A percentile compares a stretch with the other conserved stretches of the same genome.
Evolutionary conservation across 1,140 invertebrate species (phyloP).

Genomic region (Ladona fulva): DNA sequence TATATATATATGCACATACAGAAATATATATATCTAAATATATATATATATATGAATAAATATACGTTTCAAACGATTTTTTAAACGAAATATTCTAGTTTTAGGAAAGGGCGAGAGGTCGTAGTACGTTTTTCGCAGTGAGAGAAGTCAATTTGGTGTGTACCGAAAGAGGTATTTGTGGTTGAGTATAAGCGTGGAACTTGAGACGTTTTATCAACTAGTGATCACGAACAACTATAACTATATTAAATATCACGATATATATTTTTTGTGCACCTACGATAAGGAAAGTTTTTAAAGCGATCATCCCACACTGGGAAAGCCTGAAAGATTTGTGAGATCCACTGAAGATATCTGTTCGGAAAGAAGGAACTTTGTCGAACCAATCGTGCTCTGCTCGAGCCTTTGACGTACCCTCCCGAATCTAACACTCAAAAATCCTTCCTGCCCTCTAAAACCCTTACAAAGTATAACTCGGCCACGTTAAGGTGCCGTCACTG

Average conservation of each 20-base stretch:
- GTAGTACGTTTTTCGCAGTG: background rate
- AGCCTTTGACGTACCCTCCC: background rate
- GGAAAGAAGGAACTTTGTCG: background rate
- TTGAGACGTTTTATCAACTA: background rate
- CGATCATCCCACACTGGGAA: background rate
- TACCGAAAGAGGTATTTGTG: background rate
- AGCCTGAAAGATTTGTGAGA: background rate
- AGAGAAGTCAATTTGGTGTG: slow-evolving; percentile 4
- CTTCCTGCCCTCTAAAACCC: background rate
- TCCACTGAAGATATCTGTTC: background rate
- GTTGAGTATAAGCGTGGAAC: background rate
- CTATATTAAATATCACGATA: slow-evolving; percentile 2
- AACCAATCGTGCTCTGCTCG: background rate
- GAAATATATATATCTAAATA: background rate
- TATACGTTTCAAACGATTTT: background rate
- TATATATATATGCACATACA: slow-evolving; percentile 8
- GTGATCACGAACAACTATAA: background rate
- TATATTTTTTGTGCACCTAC: slow-evolving; percentile 10
- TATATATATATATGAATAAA: slow-evolving; percentile 9
- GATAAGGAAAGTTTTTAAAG: slow-evolving; percentile 2
- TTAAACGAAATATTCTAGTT: slow-evolving; percentile 11
- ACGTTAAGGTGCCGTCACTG: background rate
- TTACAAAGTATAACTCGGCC: background rate
- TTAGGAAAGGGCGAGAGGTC: background rate
- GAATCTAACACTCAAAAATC: background rate